These are phyloP conservation scores for Anticlea derivata DNA, from an alignment of 2,888 invertebrate species.

Conservation along the genomic window DNA sequence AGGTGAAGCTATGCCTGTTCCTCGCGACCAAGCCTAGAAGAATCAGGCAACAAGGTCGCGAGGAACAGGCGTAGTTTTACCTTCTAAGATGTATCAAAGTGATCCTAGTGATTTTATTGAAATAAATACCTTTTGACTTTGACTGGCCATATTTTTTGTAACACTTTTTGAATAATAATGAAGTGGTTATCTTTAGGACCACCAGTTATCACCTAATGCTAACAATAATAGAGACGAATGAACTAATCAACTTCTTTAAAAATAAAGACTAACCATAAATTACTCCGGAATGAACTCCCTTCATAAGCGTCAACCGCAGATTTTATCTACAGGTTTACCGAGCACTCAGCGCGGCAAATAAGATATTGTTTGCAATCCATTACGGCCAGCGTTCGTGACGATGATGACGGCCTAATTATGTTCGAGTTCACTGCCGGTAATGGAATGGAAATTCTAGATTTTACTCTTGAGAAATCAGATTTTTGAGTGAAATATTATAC, in stretches of 20 bases:
- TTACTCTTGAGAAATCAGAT: slow-evolving; percentile 14
- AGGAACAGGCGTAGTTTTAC: no score
- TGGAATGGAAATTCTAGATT: slow-evolving; percentile 28
- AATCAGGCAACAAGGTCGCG: no score
- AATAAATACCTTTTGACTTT: no score
- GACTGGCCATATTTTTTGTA: no score
- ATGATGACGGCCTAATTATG: slow-evolving; percentile 34
- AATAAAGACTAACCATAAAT: background rate
- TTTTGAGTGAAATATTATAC: slow-evolving; percentile 8
- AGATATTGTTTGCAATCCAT: slow-evolving; percentile 46
- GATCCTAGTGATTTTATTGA: no score
- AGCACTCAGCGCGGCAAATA: slow-evolving; percentile 28
- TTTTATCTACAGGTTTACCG: slow-evolving; percentile 20
- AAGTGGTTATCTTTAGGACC: no score
- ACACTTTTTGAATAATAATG: no score
- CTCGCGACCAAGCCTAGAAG: no score
- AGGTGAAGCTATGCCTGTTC: no score
- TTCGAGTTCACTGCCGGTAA: slow-evolving; percentile 21
- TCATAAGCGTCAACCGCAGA: slow-evolving; percentile 13
- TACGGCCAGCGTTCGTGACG: slow-evolving; percentile 28
- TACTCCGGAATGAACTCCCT: background rate
- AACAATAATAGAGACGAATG: no score
- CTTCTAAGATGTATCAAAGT: no score
- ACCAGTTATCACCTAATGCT: no score
- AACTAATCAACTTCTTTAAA: background rate